Conservation (phyloP, 2,113 vertebrate genomes). For the Calyptomena viridis region DNA sequence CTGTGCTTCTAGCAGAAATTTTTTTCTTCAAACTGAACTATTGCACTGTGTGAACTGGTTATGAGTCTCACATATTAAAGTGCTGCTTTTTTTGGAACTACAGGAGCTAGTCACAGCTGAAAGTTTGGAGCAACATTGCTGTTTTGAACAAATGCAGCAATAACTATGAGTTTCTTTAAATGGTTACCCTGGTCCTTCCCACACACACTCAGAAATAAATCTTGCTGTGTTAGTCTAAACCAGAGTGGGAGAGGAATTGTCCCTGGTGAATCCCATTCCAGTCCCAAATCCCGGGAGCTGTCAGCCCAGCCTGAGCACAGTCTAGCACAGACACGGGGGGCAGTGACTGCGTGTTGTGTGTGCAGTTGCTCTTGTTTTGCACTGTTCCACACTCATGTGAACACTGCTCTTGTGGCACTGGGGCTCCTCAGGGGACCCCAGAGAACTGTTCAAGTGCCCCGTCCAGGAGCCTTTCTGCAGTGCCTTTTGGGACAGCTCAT, state of each 20-base stretch:
- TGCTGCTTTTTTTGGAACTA: not conserved
- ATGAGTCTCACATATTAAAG: constrained; percentile 55
- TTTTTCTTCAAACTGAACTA: constrained; percentile 47
- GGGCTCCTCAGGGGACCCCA: not conserved
- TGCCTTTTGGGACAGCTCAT: not conserved
- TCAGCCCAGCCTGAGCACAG: not conserved
- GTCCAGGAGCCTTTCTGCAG: not conserved
- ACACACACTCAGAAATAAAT: not conserved
- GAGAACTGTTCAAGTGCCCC: too few species aligned
- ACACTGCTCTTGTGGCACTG: not conserved
- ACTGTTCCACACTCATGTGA: accelerated
- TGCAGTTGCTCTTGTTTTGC: not conserved
- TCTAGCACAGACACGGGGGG: not conserved
- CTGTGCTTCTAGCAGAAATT: constrained; percentile 41
- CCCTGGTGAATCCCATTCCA: not conserved
- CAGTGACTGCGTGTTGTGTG: accelerated
- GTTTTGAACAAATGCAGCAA: not conserved
- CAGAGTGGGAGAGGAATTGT: not conserved
- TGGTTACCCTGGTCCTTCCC: not conserved
- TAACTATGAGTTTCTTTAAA: not conserved
- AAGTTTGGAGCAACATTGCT: not conserved
- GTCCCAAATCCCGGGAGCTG: accelerated
- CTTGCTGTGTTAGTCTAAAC: not conserved
- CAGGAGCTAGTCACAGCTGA: not conserved
- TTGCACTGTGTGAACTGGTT: constrained; percentile 21